A percentile compares a stretch with the other conserved stretches of the same genome.
Conservation (phyloP, 1,140 invertebrate genomes). For the Phortica variegata region DNA sequence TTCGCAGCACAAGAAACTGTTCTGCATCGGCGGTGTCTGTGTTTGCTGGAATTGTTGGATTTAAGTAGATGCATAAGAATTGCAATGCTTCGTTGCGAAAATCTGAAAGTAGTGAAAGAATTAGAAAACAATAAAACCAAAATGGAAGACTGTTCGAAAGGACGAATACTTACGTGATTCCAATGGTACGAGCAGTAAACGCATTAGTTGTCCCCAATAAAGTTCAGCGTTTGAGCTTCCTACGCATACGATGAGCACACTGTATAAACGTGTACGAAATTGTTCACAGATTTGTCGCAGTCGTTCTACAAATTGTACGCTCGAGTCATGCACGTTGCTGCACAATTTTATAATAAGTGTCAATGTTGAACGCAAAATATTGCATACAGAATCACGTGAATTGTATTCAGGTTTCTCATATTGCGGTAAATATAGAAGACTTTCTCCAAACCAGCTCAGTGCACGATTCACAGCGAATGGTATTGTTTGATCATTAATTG, state of each 20-base stretch:
- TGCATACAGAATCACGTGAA: conserved; percentile 44
- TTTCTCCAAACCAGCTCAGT: conserved; percentile 35
- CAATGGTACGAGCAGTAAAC: conserved; percentile 25
- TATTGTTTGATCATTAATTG: conserved; percentile 42
- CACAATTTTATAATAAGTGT: conserved; percentile 50
- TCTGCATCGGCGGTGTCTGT: conserved; percentile 32
- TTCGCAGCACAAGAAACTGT: conserved; percentile 45
- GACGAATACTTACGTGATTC: conserved; percentile 30
- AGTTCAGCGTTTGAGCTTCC: conserved; percentile 41
- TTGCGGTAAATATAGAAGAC: conserved; percentile 39
- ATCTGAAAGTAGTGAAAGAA: conserved; percentile 14
- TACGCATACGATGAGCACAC: conserved; percentile 43
- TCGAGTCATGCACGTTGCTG: conserved; percentile 43
- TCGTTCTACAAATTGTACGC: conserved; percentile 53
- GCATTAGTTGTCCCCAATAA: conserved; percentile 45
- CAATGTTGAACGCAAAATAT: conserved; percentile 35
- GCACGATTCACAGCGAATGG: conserved; percentile 32
- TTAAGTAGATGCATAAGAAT: conserved; percentile 36
- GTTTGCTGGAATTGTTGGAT: conserved; percentile 29
- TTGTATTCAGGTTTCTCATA: conserved; percentile 47
- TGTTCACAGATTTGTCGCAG: conserved; percentile 48
- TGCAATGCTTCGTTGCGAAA: conserved; percentile 41
- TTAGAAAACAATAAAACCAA: not conserved
- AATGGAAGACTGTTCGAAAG: no score
- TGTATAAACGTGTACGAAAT: conserved; percentile 38